Evolutionary conservation across 2,888 invertebrate species (phyloP).

Genomic region (Plagiodera versicolora): DNA sequence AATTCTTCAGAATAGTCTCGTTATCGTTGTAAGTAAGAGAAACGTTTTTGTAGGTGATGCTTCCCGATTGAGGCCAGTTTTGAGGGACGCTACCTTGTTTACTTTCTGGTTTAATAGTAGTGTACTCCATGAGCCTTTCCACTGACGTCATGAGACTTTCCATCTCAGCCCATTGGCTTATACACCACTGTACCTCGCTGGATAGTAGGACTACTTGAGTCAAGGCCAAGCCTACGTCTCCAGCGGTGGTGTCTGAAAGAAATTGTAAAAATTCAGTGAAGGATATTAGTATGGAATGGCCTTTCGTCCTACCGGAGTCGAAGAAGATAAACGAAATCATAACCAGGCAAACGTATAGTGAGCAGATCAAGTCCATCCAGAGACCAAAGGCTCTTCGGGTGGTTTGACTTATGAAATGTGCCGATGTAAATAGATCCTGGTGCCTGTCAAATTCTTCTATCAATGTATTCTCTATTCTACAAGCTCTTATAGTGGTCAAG

Average conservation of each 20-base stretch:
- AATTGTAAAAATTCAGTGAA: background rate
- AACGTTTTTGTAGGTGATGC: conserved; percentile 67
- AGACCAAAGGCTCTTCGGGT: conserved; percentile 47
- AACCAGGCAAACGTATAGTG: conserved; percentile 36
- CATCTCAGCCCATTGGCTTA: conserved; percentile 81
- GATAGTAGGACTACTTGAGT: conserved; percentile 78
- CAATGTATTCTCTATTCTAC: conserved; percentile 44
- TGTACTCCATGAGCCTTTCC: conserved; percentile 66
- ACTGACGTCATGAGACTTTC: conserved; percentile 85
- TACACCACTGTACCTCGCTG: conserved; percentile 64
- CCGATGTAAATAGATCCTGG: conserved; percentile 50
- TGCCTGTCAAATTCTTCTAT: conserved; percentile 48
- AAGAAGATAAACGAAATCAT: conserved; percentile 36
- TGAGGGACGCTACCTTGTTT: conserved; percentile 49
- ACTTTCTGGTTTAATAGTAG: conserved; percentile 54
- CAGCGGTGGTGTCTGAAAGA: conserved; percentile 37
- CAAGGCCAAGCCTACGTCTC: conserved; percentile 61
- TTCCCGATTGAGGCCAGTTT: conserved; percentile 73
- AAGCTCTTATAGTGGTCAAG: conserved; percentile 49
- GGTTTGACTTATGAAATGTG: conserved; percentile 42
- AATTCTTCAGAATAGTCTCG: conserved; percentile 71
- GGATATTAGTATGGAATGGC: too few species aligned
- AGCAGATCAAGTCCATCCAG: conserved; percentile 43
- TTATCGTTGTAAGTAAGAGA: conserved; percentile 72
- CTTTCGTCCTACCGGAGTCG: conserved; percentile 28